phyloP scores from a whole-genome alignment of 2,113 vertebrate species.

The Urocitellus parryii region DNA sequence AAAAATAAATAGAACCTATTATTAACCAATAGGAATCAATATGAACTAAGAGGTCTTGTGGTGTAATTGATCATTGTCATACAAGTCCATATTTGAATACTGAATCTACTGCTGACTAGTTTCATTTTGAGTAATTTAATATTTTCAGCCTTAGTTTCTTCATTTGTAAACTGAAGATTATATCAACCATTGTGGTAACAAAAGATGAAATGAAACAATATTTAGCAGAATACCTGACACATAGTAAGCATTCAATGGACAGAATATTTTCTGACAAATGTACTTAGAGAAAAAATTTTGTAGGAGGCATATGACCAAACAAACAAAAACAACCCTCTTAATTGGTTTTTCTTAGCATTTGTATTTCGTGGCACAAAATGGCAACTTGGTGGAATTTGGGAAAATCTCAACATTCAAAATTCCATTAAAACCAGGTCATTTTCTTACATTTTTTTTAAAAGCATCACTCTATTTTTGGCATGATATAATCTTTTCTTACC shows the following conservation, averaged over 20 bases:
- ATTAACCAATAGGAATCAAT: background rate
- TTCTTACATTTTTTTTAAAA: background rate
- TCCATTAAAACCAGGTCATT: background rate
- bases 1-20: background rate
- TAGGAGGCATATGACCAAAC: background rate
- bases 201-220: conserved; percentile 1
- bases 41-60: background rate
- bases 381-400: background rate
- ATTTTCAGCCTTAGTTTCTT: background rate
- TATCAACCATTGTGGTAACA: background rate
- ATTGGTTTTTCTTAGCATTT: background rate
- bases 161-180: background rate
- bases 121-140: conserved; percentile 20
- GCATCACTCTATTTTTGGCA: background rate
- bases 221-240: background rate
- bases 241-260: background rate
- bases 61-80: background rate
- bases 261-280: conserved; percentile 15
- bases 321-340: background rate
- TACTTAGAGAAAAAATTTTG: conserved; percentile 18
- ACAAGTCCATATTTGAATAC: background rate
- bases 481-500: background rate
- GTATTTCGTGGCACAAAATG: background rate
- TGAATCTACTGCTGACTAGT: background rate
- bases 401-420: background rate